Conservation (phyloP, 2,113 vertebrate genomes). For the Lycocorax pyrrhopterus region DNA sequence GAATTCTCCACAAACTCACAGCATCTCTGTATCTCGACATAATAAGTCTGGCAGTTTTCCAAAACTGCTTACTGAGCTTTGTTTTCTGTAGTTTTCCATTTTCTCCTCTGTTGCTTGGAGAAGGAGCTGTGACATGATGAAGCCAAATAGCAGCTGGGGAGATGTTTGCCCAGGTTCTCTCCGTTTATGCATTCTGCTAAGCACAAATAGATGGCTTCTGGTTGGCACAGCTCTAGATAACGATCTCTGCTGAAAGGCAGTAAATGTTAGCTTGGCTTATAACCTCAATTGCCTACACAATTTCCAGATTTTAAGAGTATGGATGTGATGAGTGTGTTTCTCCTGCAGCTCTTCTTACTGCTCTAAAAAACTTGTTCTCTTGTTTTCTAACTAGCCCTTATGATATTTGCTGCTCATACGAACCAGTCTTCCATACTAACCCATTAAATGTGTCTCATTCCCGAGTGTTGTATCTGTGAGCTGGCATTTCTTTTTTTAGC, state of each 20-base stretch:
- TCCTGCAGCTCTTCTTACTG: background rate
- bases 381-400: background rate
- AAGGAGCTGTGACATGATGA: background rate
- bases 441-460: background rate
- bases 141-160: background rate
- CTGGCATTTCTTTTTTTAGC: background rate
- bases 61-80: background rate
- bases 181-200: background rate
- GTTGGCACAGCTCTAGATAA: background rate
- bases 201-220: background rate
- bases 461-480: background rate
- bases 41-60: background rate
- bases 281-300: background rate
- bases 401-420: background rate
- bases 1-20: background rate
- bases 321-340: background rate
- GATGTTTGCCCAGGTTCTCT: background rate
- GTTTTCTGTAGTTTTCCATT: background rate
- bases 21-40: background rate
- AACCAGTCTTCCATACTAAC: background rate
- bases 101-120: background rate
- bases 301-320: background rate
- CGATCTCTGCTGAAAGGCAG: background rate
- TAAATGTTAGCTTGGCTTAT: background rate
- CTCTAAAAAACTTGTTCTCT: background rate